These are phyloP conservation scores for Karalla daura DNA, from an alignment of 2,797 vertebrate species.

Conservation along the genomic window DNA sequence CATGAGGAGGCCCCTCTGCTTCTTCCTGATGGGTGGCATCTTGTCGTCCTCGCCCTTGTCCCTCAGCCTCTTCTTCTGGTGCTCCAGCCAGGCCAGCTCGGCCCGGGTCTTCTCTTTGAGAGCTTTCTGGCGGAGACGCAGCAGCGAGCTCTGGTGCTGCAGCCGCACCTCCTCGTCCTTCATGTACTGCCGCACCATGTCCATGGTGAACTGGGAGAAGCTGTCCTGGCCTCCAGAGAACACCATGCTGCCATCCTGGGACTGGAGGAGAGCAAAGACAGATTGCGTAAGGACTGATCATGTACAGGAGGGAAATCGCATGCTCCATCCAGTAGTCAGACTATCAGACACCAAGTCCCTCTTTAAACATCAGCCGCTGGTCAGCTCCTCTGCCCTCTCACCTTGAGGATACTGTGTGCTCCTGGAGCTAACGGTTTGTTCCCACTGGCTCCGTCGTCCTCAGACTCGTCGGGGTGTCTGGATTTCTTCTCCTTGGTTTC, in stretches of 20 bases:
- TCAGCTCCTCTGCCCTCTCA: constrained; percentile 21
- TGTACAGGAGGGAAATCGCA: not conserved
- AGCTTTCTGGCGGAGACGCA: constrained; percentile 94
- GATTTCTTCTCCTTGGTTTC: constrained; percentile 92
- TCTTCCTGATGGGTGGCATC: constrained; percentile 97
- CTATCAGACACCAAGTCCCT: not conserved
- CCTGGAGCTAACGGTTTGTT: constrained; percentile 72
- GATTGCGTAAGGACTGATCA: not conserved
- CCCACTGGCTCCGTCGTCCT: constrained; percentile 85
- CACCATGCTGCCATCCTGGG: constrained; percentile 87
- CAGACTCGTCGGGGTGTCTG: constrained; percentile 87
- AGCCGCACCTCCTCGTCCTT: constrained; percentile 96
- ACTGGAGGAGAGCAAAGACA: constrained; percentile 8
- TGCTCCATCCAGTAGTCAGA: not conserved
- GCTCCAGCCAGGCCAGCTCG: constrained; percentile 96
- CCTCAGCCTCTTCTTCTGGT: constrained; percentile 93
- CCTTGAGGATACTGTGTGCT: constrained; percentile 69
- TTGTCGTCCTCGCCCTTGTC: constrained; percentile 99
- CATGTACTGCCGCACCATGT: constrained; percentile 99
- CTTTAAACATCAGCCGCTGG: not conserved
- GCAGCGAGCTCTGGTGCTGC: constrained; percentile 94
- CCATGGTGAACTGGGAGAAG: constrained; percentile 98
- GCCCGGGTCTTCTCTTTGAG: constrained; percentile 95
- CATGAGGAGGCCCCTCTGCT: constrained; percentile 92
- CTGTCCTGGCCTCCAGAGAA: constrained; percentile 95